Conservation (phyloP, 2,797 vertebrate genomes). For the Lithobates sylvaticus region DNA sequence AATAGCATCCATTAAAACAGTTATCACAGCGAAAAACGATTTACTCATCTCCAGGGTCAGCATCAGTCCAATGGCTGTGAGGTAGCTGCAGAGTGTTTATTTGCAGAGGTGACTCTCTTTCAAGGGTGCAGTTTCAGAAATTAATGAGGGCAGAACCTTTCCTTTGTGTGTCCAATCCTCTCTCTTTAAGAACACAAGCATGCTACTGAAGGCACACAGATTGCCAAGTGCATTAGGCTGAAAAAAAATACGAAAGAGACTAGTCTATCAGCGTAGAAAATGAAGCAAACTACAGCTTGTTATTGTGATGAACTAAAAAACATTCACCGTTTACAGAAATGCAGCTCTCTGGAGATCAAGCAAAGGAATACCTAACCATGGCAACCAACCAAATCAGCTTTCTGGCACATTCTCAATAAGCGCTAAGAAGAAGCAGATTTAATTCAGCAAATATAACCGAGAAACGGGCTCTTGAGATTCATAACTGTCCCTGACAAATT, state of each 20-base stretch:
- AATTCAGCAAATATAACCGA: slow-evolving; percentile 66
- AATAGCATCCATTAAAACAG: not conserved
- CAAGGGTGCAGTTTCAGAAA: not conserved
- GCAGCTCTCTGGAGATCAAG: slow-evolving; percentile 64
- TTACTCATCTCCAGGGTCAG: slow-evolving; percentile 21
- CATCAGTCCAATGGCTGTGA: not conserved
- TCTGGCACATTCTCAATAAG: slow-evolving; percentile 68
- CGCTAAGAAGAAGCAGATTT: slow-evolving; percentile 67
- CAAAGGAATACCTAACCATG: slow-evolving; percentile 67
- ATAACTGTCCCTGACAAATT: slow-evolving; percentile 72
- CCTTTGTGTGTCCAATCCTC: slow-evolving; percentile 3
- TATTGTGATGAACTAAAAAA: slow-evolving; percentile 65
- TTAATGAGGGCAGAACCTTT: slow-evolving; percentile 26
- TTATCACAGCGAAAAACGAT: not conserved
- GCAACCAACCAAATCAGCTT: slow-evolving; percentile 69
- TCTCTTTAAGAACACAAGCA: not conserved
- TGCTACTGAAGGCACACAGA: not conserved
- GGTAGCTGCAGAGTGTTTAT: not conserved
- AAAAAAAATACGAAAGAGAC: slow-evolving; percentile 10
- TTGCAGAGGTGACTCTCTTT: not conserved
- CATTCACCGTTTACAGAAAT: slow-evolving; percentile 64
- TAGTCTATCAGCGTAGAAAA: slow-evolving; percentile 28
- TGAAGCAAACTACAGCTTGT: slow-evolving; percentile 55
- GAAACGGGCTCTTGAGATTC: slow-evolving; percentile 70
- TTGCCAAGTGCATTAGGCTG: not conserved